Base-by-base conservation (phyloP, 2,888 invertebrate species). In the Megamerina dolium region DNA sequence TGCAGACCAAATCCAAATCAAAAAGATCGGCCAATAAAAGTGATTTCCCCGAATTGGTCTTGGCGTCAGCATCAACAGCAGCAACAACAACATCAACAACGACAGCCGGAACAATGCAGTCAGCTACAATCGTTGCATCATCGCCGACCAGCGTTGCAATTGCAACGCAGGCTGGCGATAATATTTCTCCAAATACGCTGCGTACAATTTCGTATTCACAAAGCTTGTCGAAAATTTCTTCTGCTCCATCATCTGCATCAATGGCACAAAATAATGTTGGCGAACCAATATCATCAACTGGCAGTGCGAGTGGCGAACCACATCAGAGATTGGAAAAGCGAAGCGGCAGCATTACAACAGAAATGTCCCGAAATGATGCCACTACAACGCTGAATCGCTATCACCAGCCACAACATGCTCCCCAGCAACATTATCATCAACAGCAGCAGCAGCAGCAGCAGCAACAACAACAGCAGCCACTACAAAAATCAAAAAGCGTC, bases 401-500 rank as follows among this genome's bases (percentile, higher is more conserved):
- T 21, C 42, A 49, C 27, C 49, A 53, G 16, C 37, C 41, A 12
- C 48, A 48, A 17, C 31, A 17, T 39, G 35, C 12, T 23, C n/a
- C n/a, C n/a, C n/a, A 4, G 18, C 19, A 5, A 30, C 36, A 12
- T 8, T 32, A 36, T 5, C 41, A 27, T 19, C 32, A 9, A 23
- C 46, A 29, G 21, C 29, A 16, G 5, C 36, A 40, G n/a, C 26
- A 33, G 12, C 46, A 29, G 8, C 46, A 49, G 23, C 46, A 38
- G 21, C 43, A 32, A 10, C 38, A 36, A 9, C 48, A 46, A 16
- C 43, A 47, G 20, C 43, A 48, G n/a, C 48, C 61, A 5, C 46
- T 71, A 43, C 68, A 69, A 54, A 68, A 72, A 55, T 70, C 71
- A 3, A 72, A 69, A 46, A 72, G 71, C 52, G 64, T 72, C 33